Evolutionary conservation across 2,113 vertebrate genomes (phyloP).

Genomic region (Gallinago media): DNA sequence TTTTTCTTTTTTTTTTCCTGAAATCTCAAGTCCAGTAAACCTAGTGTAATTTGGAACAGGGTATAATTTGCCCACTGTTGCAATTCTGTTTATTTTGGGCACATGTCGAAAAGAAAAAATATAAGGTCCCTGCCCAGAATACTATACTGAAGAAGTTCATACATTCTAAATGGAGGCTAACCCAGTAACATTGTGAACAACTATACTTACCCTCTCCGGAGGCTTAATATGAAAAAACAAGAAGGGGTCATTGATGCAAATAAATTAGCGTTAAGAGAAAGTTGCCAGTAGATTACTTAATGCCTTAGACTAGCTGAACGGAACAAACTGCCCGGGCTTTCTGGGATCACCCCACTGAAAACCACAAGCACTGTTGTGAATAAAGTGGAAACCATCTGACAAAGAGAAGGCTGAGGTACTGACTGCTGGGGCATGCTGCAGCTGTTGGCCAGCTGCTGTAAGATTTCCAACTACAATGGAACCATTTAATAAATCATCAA

Average conservation of each 20-base stretch:
- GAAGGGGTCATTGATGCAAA: neutral
- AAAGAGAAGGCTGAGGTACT: neutral
- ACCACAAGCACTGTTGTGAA: slow-evolving; percentile 8
- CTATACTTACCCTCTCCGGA: neutral
- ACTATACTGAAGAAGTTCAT: neutral
- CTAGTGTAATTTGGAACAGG: neutral
- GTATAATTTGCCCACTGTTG: neutral
- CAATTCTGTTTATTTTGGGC: neutral
- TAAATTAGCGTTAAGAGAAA: neutral
- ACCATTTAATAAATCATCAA: slow-evolving; percentile 52
- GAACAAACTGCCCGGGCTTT: neutral
- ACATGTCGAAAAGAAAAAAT: neutral
- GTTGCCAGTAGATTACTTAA: neutral
- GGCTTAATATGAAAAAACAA: neutral
- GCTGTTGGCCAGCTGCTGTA: slow-evolving; percentile 60
- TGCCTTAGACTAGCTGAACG: neutral
- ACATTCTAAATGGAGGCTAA: neutral
- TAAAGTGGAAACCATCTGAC: neutral
- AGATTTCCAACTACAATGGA: slow-evolving; percentile 6
- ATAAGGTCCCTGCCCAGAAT: neutral
- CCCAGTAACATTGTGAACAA: neutral
- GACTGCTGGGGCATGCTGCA: neutral
- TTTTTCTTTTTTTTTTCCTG: neutral
- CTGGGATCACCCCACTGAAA: slow-evolving; percentile 14
- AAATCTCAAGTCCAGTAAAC: neutral